Base-by-base conservation (phyloP, 1,140 invertebrate species). In the Philotrypesis tridentata region DNA sequence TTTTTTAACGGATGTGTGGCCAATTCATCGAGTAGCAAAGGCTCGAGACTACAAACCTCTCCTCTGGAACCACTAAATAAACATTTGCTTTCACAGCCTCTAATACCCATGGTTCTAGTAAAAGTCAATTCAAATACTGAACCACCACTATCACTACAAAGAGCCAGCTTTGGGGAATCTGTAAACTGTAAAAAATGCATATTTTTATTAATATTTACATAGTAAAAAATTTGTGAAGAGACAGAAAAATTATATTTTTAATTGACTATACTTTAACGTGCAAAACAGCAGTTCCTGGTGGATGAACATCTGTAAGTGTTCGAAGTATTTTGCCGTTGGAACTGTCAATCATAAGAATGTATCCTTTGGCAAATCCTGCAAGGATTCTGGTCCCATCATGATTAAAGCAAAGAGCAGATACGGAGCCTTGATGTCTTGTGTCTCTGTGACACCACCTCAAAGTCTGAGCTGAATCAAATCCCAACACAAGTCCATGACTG, bases 41-140 rank as follows among this genome's bases (percentile, higher is more conserved):
- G 97, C 88, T 98, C 96, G 48, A 98, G 93, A n/a, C 95, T 94
- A 88, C 96, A 97, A 60, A 98, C 98, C 93, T 99, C 98, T 1
- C 98, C 98, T 73, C 97, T 94, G 74, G 98, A 98, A 61, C 97
- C 97, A 74, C 97, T 98, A 90, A 98, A 98, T 23, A 98, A 90
- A 90, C 97, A 98, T 84, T 96, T 96, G 0, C 97, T 97, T 83
- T 97, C 96, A 89, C 96, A 97, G 12, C 96, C 96, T 75, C 98
- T 93, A 6, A 98, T 95, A 5, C 98, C 98, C 87, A 99, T 94
- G 9, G 96, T 95, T 79, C 97, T 93, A 84, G 97, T 97, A 87
- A 99, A 98, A 87, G 95, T 96, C 17, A 99, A 92, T 86, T 99
- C 96, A 94, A 98, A 99, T 4, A 99, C 98, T n/a, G 97, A 99